Base-by-base conservation (phyloP, 2,797 vertebrate species). In the Chloroceryle inda region DNA sequence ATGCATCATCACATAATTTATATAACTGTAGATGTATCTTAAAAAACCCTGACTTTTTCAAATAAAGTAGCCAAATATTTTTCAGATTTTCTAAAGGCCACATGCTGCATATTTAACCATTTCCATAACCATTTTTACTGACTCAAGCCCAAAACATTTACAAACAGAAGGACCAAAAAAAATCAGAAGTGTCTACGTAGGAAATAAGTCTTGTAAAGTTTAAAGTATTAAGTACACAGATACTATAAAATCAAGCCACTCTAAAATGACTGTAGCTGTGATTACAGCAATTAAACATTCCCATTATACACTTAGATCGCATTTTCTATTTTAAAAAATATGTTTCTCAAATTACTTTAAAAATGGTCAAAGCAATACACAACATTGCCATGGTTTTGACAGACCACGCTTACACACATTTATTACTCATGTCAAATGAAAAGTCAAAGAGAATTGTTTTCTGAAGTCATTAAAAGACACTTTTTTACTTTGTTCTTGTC, bases 181-280 rank as follows among this genome's bases (percentile, higher is more conserved):
- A 44, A 50, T 14, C 5, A 53, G 21, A 90, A 69, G 24, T 11
- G 26, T n/a, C 68, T 69, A 56, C 29, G 49, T 26, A 88, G 67
- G 76, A 85, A 94, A 68, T 55, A 85, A 91, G 17, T 91, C 72
- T 27, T 79, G 58, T 20, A 75, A 97, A 90, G 35, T 85, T 84
- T 78, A 85, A 89, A 89, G 89, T 24, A 68, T n/a, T 52, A 90
- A 87, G 77, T 56, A 78, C 37, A 91, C 50, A 85, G 85, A 83
- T 78, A 91, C 61, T 84, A 52, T 64, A 86, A 90, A 88, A 91
- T 68, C 49, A 27, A 66, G 75, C 21, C 55, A 44, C 40, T 87
- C 62, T 69, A 67, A 85, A 89, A 93, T 62, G 6, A 92, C 17
- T 42, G 58, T 93, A 85, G 66, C 68, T 81, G 61, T 81, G 68